phyloP scores from a whole-genome alignment of 2,888 invertebrate genomes.

The Caenorhabditis uteleia region DNA sequence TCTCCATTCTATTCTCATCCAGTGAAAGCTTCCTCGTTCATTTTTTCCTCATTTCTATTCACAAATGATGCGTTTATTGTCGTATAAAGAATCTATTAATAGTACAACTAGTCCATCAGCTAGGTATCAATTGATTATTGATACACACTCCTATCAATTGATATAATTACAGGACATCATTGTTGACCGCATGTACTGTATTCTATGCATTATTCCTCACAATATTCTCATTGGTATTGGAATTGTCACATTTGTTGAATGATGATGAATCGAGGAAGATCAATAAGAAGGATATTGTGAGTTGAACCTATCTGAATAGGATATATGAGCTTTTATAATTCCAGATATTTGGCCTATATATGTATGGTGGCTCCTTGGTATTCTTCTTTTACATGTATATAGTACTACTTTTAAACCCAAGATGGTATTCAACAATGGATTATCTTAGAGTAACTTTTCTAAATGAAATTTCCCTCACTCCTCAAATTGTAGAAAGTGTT shows the following conservation, averaged over 20 bases:
- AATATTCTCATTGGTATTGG: slow-evolving; percentile 64
- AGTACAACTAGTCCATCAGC: no score
- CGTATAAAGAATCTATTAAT: no score
- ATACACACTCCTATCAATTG: no score
- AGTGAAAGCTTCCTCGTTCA: no score
- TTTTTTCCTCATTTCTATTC: no score
- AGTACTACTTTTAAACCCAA: slow-evolving; percentile 60
- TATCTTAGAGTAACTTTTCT: slow-evolving; percentile 22
- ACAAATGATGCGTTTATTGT: no score
- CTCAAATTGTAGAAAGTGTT: slow-evolving; percentile 15
- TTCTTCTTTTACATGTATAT: slow-evolving; percentile 65
- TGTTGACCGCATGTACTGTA: slow-evolving; percentile 57
- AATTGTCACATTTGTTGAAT: slow-evolving; percentile 61
- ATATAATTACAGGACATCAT: slow-evolving; percentile 56
- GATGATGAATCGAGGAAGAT: slow-evolving; percentile 54
- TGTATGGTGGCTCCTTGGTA: slow-evolving; percentile 61
- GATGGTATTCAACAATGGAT: slow-evolving; percentile 54
- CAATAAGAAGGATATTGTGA: slow-evolving; percentile 59
- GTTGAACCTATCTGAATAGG: no score
- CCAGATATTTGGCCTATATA: slow-evolving; percentile 64
- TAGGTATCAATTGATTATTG: no score
- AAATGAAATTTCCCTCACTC: no score
- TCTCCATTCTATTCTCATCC: no score
- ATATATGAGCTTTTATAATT: slow-evolving; percentile 7
- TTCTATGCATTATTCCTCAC: slow-evolving; percentile 58